Evolutionary conservation across 2,797 vertebrate species (phyloP), one percentile per base, ranked within the genome.

Genomic region (Phoxinus dragarum): DNA sequence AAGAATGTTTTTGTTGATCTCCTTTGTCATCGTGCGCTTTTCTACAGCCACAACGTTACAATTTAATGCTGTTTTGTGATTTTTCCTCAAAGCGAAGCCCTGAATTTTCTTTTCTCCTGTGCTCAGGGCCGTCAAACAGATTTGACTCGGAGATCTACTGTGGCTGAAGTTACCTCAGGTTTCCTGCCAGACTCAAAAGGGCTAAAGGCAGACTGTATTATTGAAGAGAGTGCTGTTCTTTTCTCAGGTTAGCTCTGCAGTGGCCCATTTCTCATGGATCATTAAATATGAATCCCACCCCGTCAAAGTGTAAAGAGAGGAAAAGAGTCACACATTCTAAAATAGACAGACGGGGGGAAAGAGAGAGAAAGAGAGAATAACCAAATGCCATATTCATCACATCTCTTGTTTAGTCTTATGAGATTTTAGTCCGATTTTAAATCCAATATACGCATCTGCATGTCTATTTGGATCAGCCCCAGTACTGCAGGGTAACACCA

Each of bases 271-370:
- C 87, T 86, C 86, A 89, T 86, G 82, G 90, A 88, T 89, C 90
- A 94, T 94, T 91, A 93, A 94, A 93, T 91, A 94, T 93, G 88
- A 90, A 92, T 93, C 87, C 9, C 77, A 73, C 90, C 90, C 81
- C 86, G n/a, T 42, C 7, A 56, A 86, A 89, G n/a, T 38, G 19
- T 44, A 64, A 66, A 52, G 85, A 90, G 88, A 87, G 59, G 31
- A 56, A 79, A 66, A 86, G 73, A 89, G 90, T 87, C 86, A 82
- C 88, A 86, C 81, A 9, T 84, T 2, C 56, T 82, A 77, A 81
- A 74, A 88, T 49, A 68, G 81, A 86, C 74, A 86, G 42, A 72
- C 1, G 6, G 17, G 40, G 40, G 27, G n/a, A 12, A 19, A 56
- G 36, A 9, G 52, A 11, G 12, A 42, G n/a, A 78, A 56, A 42